These are phyloP conservation scores for Antigone vipio DNA, from an alignment of 2,113 vertebrate genomes.

Conservation along the genomic window DNA sequence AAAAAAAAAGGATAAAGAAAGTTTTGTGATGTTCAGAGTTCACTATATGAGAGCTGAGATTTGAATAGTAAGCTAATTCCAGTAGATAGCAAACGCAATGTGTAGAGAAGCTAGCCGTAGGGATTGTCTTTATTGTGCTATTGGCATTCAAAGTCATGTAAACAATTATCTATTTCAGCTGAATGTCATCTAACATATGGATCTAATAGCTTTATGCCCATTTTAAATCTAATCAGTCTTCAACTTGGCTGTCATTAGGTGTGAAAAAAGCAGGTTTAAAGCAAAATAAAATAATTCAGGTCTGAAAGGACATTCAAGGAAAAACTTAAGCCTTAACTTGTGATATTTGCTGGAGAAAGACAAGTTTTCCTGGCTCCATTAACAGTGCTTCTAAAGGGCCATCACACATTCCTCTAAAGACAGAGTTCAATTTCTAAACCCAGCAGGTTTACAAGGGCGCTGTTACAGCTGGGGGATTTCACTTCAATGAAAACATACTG, in stretches of 20 bases:
- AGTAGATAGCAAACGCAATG: background rate
- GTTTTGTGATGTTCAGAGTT: background rate
- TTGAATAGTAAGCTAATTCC: background rate
- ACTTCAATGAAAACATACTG: background rate
- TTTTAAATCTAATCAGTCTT: slow-evolving; percentile 33
- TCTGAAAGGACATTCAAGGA: slow-evolving; percentile 4
- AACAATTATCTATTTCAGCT: slow-evolving; percentile 29
- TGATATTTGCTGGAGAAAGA: background rate
- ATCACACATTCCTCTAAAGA: background rate
- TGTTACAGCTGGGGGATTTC: background rate
- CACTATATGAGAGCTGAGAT: background rate
- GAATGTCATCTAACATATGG: slow-evolving; percentile 25
- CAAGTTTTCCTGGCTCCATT: background rate
- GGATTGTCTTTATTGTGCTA: slow-evolving; percentile 21
- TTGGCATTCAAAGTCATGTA: slow-evolving; percentile 51
- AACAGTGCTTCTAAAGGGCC: background rate
- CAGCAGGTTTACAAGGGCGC: background rate
- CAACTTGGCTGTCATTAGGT: background rate
- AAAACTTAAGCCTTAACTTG: background rate
- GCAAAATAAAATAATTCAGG: slow-evolving; percentile 6
- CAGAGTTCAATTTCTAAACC: background rate
- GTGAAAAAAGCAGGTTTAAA: background rate
- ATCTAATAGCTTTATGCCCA: slow-evolving; percentile 2
- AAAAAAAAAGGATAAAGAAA: background rate
- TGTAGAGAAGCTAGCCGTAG: background rate